These are phyloP conservation scores for Bufotes viridis DNA, from an alignment of 2,797 vertebrate species.

Conservation along the genomic window DNA sequence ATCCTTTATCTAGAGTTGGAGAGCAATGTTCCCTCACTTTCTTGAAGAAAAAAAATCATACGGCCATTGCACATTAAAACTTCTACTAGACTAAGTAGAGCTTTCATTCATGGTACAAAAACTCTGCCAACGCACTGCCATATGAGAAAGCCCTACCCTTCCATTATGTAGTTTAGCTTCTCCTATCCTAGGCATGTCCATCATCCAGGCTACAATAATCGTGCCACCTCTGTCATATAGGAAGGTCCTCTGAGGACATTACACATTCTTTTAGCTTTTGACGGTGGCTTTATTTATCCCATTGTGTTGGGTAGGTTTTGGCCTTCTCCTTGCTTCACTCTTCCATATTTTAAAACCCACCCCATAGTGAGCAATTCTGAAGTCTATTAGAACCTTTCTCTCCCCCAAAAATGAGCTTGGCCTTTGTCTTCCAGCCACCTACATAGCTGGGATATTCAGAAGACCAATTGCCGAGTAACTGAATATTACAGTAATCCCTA, in stretches of 20 bases:
- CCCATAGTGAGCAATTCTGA: neutral
- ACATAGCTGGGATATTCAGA: neutral
- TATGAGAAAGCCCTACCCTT: too few species aligned
- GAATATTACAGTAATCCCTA: neutral
- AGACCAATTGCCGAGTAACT: neutral
- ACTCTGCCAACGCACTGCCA: too few species aligned
- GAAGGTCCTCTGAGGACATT: neutral
- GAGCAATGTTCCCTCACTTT: neutral
- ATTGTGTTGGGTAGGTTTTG: neutral
- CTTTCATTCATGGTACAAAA: too few species aligned
- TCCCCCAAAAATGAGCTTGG: too few species aligned
- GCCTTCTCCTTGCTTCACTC: neutral
- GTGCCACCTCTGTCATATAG: neutral
- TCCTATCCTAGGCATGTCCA: neutral
- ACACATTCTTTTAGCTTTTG: neutral
- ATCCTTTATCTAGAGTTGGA: neutral
- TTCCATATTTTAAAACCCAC: neutral
- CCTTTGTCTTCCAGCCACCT: too few species aligned
- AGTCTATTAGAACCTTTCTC: neutral
- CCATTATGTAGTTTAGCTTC: neutral
- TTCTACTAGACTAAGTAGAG: too few species aligned
- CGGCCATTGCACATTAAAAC: too few species aligned
- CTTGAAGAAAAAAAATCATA: too few species aligned
- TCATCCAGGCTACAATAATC: neutral
- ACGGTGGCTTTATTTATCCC: neutral